These are phyloP conservation scores for Melanerpes aurifrons DNA, from an alignment of 2,113 vertebrate genomes.

Conservation along the genomic window DNA sequence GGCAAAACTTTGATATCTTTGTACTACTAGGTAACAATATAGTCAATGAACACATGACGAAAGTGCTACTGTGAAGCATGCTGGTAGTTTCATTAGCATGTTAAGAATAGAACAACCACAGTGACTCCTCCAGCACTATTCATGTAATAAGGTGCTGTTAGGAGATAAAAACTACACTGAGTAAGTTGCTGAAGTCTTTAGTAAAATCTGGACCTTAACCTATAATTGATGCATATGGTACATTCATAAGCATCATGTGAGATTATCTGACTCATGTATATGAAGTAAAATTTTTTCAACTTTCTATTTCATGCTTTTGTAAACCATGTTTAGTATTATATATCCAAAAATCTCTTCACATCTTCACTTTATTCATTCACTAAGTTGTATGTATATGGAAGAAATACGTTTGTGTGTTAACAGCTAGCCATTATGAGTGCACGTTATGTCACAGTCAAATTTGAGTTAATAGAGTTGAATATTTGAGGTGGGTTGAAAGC, in stretches of 20 bases:
- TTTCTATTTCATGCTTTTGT: background rate
- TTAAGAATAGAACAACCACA: background rate
- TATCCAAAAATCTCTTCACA: background rate
- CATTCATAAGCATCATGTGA: background rate
- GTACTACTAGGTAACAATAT: background rate
- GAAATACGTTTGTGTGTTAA: background rate
- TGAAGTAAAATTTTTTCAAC: background rate
- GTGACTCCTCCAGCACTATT: background rate
- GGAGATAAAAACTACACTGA: background rate
- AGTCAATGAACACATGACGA: background rate
- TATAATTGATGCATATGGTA: background rate
- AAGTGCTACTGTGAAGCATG: background rate
- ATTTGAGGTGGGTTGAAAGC: too few relatives aligned
- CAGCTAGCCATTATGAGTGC: background rate
- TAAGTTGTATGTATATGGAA: background rate
- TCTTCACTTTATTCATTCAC: background rate
- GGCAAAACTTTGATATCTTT: background rate
- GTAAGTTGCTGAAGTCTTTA: background rate
- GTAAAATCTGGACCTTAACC: background rate
- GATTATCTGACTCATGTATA: background rate
- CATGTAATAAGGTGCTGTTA: background rate
- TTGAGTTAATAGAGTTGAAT: background rate
- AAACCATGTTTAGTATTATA: accelerated
- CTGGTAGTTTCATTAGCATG: background rate
- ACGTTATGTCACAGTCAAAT: background rate